Base-by-base conservation (phyloP, 2,113 vertebrate species). In the Chascanopsetta lugubris region DNA sequence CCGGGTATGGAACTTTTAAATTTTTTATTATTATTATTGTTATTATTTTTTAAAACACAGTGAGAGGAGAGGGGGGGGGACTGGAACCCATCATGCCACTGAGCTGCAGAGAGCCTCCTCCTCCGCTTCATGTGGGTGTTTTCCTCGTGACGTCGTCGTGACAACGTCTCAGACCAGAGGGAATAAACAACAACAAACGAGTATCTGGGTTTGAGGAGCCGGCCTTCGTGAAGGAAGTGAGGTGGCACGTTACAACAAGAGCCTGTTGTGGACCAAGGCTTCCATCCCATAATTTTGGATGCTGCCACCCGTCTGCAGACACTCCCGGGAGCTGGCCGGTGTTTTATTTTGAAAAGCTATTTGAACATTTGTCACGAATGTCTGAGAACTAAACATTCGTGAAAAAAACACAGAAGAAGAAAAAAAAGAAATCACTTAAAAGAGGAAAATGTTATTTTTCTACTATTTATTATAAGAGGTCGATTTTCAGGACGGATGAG, bases 381-480 rank as follows among this genome's bases (percentile, higher is more conserved):
- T 83, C 62, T 69, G 53, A 70, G 56, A 67, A 87, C 34, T 88
- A 86, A 92, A 89, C 91, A 93, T 94, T 92, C 51, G 57, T 72
- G 64, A 27, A 38, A 29, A n/a, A 27, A 69, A 71, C 10, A 43
- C 67, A 60, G 54, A 90, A 96, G 93, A 90, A 73, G 83, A 73
- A n/a, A 18, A 90, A 96, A 93, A 90, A 73, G 83, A 73, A n/a
- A 18, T 38, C 34, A 38, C 34, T 38, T 55, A 61, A 64, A 88
- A 94, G 93, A 92, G 82, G 34, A 95, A 95, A 95, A 92, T 87
- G 95, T 95, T 98, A 96, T 98, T 98, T 98, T 99, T 98, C 94
- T 99, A 98, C 95, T 99, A 98, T 98, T 99, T 99, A 99, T 99
- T 98, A 89, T 13, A 96, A 96, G 68, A 61, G 58, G 88, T 94